A percentile compares a stretch with the other conserved stretches of the same genome.
Evolutionary conservation across 2,113 vertebrate genomes (phyloP).

Genomic region (Oreochromis niloticus): DNA sequence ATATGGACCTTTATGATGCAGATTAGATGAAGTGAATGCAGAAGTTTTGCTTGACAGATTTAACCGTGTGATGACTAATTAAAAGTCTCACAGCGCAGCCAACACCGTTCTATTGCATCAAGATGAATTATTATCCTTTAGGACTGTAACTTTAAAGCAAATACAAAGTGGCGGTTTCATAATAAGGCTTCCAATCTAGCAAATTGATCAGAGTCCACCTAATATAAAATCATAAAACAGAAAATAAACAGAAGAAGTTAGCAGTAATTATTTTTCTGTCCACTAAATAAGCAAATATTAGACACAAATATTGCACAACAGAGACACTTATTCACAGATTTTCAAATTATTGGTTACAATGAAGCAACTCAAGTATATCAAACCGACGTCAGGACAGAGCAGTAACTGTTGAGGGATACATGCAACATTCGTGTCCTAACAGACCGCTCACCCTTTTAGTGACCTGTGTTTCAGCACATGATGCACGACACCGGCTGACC

Average conservation of each 20-base stretch:
- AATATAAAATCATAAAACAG: background rate
- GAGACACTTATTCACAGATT: background rate
- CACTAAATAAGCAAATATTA: background rate
- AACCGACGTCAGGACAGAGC: background rate
- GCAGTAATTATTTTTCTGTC: background rate
- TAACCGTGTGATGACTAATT: background rate
- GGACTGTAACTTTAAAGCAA: background rate
- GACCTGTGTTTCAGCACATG: background rate
- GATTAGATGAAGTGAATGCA: background rate
- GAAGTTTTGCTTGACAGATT: background rate
- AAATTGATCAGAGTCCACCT: background rate
- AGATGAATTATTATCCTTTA: background rate
- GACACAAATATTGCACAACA: background rate
- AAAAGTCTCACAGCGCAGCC: background rate
- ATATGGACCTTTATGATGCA: background rate
- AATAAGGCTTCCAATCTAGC: background rate
- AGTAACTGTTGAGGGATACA: background rate
- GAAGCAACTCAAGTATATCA: background rate
- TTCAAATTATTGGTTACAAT: background rate
- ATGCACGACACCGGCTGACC: background rate
- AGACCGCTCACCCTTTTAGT: background rate
- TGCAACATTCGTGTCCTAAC: background rate
- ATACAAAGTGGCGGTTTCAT: background rate
- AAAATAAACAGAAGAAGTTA: background rate
- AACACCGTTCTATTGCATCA: background rate